These are phyloP conservation scores for Sturmia bella DNA, from an alignment of 2,888 invertebrate species.

Conservation along the genomic window DNA sequence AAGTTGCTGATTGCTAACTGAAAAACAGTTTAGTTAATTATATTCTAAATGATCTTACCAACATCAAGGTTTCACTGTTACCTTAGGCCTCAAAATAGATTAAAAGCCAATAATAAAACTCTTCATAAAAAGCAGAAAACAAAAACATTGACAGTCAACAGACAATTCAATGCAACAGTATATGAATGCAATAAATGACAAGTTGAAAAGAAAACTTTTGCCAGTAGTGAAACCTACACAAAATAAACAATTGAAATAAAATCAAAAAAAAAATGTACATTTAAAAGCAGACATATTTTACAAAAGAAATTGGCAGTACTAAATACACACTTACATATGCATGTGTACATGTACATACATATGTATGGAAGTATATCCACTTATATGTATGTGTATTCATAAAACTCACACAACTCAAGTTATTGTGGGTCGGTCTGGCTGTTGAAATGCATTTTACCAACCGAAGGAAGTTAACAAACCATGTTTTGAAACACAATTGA, in stretches of 20 bases:
- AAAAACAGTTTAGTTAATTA: too few species aligned
- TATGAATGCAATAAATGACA: conserved; percentile 45
- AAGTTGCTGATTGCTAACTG: too few species aligned
- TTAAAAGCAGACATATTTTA: neutral
- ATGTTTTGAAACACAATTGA: conserved; percentile 21
- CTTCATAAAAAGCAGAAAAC: conserved; percentile 10
- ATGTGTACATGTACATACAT: neutral
- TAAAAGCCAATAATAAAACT: conserved; percentile 27
- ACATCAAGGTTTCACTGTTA: conserved; percentile 19
- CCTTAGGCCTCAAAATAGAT: conserved; percentile 28
- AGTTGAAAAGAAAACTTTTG: conserved; percentile 5
- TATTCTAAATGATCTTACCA: neutral
- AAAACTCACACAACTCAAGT: neutral
- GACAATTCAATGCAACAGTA: conserved; percentile 35
- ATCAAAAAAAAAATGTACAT: neutral
- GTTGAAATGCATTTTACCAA: conserved; percentile 10
- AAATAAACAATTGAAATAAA: conserved; percentile 1
- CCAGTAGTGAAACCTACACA: conserved; percentile 48
- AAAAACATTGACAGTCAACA: neutral
- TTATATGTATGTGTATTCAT: neutral
- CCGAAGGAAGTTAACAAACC: conserved; percentile 45
- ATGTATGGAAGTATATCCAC: neutral
- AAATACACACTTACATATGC: neutral
- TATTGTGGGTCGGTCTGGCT: neutral
- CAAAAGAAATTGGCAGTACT: conserved; percentile 31